phyloP scores from a whole-genome alignment of 2,113 vertebrate species.

The Murina feae region DNA sequence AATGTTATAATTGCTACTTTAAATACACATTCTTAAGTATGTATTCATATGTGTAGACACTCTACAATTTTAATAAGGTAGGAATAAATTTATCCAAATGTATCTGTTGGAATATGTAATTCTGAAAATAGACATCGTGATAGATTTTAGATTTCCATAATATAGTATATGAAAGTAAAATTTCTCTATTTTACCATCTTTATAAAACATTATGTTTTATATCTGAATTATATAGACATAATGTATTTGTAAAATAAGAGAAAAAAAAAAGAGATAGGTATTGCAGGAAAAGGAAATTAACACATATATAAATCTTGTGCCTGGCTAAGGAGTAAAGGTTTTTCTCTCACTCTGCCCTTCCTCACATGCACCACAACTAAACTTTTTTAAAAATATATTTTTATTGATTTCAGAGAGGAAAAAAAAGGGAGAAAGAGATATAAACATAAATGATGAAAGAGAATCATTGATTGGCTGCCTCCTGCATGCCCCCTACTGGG shows the following conservation, averaged over 20 bases:
- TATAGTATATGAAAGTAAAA: background rate
- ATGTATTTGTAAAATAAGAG: background rate
- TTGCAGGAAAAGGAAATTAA: background rate
- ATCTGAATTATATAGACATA: background rate
- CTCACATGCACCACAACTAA: background rate
- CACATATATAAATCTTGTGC: background rate
- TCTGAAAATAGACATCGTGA: background rate
- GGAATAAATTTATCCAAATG: background rate
- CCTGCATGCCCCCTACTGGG: no score
- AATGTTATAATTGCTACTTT: background rate
- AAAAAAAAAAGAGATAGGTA: background rate
- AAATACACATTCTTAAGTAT: background rate
- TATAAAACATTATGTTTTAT: background rate
- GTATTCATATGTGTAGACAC: background rate
- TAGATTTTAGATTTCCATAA: background rate
- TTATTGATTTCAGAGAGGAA: no score
- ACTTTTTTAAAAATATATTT: background rate
- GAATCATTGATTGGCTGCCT: no score
- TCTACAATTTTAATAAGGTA: background rate
- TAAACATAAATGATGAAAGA: no score
- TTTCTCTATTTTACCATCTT: background rate
- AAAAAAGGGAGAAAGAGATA: no score
- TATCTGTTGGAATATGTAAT: background rate
- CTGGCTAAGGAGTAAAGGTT: background rate
- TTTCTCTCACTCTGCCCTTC: background rate